Base-by-base conservation (phyloP, 1,140 invertebrate species). In the Drosophila biarmipes region DNA sequence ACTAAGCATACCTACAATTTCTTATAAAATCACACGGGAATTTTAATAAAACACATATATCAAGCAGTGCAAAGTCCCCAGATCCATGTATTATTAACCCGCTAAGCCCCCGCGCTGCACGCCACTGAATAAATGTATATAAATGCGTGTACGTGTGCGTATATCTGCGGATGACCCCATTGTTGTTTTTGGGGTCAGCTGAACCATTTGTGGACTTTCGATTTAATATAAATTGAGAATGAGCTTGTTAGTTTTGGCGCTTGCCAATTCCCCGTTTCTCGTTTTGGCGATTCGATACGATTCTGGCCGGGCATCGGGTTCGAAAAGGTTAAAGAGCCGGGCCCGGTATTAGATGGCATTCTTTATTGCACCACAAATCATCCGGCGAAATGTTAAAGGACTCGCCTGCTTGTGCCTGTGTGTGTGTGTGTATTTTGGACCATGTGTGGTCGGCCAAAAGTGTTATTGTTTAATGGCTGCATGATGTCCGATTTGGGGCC, bases 201-300 rank as follows among this genome's bases (percentile, higher is more conserved):
- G 67, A 69, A 38, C 56, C 54, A 71, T 68, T 76, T 81, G 58
- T 48, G 67, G 55, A 71, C 56, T 67, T 81, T 78, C 81, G 81
- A 87, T 87, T 81, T 86, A 80, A 87, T 81, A 81, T 86, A 86
- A 87, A 86, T 86, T 86, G 82, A 81, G 85, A 85, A 79, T 79
- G 78, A 86, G 78, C 82, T 86, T 81, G 82, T 87, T 86, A 87
- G 82, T 87, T 86, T 75, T 71, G 64, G 63, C 55, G 46, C 45
- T 74, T 49, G 42, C 71, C 71, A 64, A 57, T 74, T 66, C 73
- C 71, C 51, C 29, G 43, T 35, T 59, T 56, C 55, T 21, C 24
- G 45, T 15, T 57, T 58, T 21, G 12, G 12, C 42, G 42, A 21
- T 35, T 52, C 54, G 24, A 54, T 56, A 42, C 38, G 35, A 34